Evolutionary conservation across 2,888 invertebrate species (phyloP).

Genomic region (Spilarctia lutea): DNA sequence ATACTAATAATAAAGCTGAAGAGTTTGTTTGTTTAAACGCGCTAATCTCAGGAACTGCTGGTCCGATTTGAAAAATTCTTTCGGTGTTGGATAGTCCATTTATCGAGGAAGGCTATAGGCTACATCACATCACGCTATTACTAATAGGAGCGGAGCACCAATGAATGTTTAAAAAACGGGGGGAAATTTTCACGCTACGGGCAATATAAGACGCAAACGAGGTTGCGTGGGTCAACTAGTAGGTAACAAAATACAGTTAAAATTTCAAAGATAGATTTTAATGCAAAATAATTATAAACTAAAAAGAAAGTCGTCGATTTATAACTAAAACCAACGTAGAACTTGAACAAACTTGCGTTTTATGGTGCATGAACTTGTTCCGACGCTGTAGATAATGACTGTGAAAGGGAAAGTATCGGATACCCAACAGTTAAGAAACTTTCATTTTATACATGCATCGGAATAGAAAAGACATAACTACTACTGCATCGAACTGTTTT

Average conservation of each 20-base stretch:
- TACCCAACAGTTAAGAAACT: constrained; percentile 33
- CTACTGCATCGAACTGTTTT: not conserved
- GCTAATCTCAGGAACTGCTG: too few relatives aligned
- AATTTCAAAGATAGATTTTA: not conserved
- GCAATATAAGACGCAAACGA: too few relatives aligned
- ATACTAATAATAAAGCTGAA: too few relatives aligned
- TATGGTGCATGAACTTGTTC: constrained; percentile 7
- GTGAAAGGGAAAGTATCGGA: constrained; percentile 47
- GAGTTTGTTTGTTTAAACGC: too few relatives aligned
- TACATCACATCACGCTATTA: too few relatives aligned
- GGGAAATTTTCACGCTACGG: too few relatives aligned
- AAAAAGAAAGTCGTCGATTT: not conserved
- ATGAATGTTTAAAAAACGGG: too few relatives aligned
- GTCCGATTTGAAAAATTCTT: too few relatives aligned
- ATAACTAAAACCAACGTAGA: not conserved
- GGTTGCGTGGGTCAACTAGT: too few relatives aligned
- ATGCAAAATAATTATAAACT: not conserved
- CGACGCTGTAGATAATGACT: constrained; percentile 22
- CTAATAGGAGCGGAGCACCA: too few relatives aligned
- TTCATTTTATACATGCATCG: constrained; percentile 36
- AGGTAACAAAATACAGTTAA: not conserved
- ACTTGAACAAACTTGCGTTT: not conserved
- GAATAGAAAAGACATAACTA: not conserved
- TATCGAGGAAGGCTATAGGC: too few relatives aligned
- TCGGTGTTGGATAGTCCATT: too few relatives aligned